Evolutionary conservation across 2,888 invertebrate species (phyloP), one percentile per base, ranked within the genome.

Genomic region (Lithophane socia): DNA sequence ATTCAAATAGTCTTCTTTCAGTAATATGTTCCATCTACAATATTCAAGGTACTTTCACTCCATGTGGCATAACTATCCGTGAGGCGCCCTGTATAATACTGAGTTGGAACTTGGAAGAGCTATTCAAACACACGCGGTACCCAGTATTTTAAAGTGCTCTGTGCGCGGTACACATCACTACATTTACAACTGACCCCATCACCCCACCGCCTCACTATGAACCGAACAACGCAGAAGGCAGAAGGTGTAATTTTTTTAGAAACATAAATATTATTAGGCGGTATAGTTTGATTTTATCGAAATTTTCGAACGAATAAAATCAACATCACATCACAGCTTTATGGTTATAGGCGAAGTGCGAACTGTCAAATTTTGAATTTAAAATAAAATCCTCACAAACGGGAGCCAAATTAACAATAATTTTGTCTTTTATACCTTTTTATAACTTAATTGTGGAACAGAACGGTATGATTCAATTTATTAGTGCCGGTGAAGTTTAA

Each of bases 301-400:
- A 0, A 37, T 72, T 66, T 67, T 16, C 29, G 67, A 67, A 73
- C 72, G 72, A 70, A 70, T 37, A 13, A 18, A 70, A 47, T 47
- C 5, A 70, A 70, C 69, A 12, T 58, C 29, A 70, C 69, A 12
- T 58, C 29, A 29, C 44, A 37, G 1, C 18, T 44, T 58, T 61
- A 21, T n/a, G 44, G 18, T 18, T 49, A 16, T 7, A 49, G 16
- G 52, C 18, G 18, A 52, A 18, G 18, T 52, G 44, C 24, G 75
- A 83, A 79, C 83, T 84, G 83, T 88, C 87, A 88, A 79, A 83
- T 79, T 88, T 88, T 75, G 77, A 88, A 88, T 88, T 85, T 74
- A 79, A 86, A 83, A 52, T 69, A 29, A 52, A 54, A 42, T 64
- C 44, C 24, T 71, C 73, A 54, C 64, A 77, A 85, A 80, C 83